Evolutionary conservation across 2,113 vertebrate species (phyloP).

Genomic region (Alethe diademata): DNA sequence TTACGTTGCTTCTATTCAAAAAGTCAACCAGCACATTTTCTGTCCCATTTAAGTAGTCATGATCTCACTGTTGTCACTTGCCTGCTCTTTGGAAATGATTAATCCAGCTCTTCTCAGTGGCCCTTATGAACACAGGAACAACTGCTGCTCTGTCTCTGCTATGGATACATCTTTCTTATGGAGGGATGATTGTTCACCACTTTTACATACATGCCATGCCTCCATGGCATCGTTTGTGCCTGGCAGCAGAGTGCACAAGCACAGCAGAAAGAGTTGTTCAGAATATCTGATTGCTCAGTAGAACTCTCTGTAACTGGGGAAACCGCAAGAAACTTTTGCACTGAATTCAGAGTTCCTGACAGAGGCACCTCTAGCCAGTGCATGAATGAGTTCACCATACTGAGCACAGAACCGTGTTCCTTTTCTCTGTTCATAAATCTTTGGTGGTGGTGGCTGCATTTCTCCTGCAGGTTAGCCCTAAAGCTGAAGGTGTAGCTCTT

Average conservation of each 20-base stretch:
- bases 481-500: neutral
- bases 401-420: accelerated
- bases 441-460: neutral
- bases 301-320: neutral
- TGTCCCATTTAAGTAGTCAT: neutral
- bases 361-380: neutral
- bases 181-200: neutral
- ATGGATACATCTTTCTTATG: neutral
- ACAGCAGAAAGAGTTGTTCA: neutral
- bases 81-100: neutral
- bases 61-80: neutral
- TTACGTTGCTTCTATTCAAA: neutral
- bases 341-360: neutral
- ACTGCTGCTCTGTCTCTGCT: neutral
- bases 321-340: neutral
- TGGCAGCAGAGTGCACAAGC: neutral
- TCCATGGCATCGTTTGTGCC: neutral
- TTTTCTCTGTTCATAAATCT: neutral
- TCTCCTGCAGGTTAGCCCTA: neutral
- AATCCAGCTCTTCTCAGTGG: neutral
- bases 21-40: neutral
- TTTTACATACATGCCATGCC: neutral
- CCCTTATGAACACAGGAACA: neutral
- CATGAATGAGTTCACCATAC: neutral
- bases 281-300: neutral